Conservation (phyloP, 2,888 invertebrate species). For the Andrena haemorrhoa region DNA sequence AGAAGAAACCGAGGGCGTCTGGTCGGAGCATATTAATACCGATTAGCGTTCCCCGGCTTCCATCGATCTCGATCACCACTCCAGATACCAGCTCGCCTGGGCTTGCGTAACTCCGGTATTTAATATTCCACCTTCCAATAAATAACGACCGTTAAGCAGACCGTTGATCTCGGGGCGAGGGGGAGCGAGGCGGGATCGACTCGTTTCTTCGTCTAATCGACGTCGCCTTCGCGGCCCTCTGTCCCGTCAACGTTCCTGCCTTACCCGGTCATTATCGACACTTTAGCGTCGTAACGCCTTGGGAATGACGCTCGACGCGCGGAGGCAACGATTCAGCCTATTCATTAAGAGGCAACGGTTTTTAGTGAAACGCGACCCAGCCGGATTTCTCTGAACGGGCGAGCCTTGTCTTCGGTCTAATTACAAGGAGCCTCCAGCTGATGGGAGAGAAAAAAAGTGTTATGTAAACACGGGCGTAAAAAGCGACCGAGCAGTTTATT, state of each 20-base stretch:
- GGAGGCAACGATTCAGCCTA: constrained; percentile 37
- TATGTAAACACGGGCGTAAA: constrained; percentile 24
- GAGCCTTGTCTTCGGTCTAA: constrained; percentile 26
- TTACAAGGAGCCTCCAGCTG: constrained; percentile 25
- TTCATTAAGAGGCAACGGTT: constrained; percentile 48
- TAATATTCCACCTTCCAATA: constrained; percentile 74
- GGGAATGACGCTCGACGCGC: constrained; percentile 38
- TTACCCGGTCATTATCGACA: constrained; percentile 58
- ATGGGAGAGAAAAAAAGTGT: constrained; percentile 3
- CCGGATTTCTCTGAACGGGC: constrained; percentile 19
- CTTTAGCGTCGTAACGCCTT: constrained; percentile 53
- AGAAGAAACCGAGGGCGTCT: constrained; percentile 6
- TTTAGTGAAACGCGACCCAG: constrained; percentile 20
- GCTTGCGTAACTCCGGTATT: constrained; percentile 67
- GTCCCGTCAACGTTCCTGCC: constrained; percentile 9
- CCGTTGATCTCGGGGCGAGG: constrained; percentile 68
- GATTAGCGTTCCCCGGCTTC: constrained; percentile 55
- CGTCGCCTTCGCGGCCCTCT: constrained; percentile 18
- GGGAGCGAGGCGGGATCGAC: constrained; percentile 50
- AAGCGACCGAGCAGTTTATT: constrained; percentile 10
- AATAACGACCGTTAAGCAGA: constrained; percentile 73
- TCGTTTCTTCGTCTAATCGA: constrained; percentile 56
- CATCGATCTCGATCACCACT: constrained; percentile 63
- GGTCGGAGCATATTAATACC: constrained; percentile 47
- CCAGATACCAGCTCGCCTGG: constrained; percentile 43